Evolutionary conservation across 1,140 invertebrate species (phyloP).

Genomic region (Drosophila pectinifera): DNA sequence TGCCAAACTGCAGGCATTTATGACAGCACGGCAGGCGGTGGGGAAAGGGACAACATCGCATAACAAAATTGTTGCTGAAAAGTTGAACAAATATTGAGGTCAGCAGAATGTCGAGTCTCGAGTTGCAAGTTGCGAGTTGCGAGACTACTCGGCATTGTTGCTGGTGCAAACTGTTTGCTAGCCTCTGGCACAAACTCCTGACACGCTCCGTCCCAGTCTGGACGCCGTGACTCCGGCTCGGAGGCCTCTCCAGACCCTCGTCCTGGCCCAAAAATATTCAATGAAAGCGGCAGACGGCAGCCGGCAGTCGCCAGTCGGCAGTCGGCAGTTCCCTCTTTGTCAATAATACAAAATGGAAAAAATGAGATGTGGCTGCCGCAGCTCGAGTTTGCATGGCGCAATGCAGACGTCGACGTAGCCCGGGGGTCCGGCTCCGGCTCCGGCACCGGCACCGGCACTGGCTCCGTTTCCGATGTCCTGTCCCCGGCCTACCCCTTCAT

Average conservation of each 20-base stretch:
- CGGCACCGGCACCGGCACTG: conserved; percentile 6
- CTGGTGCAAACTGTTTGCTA: conserved; percentile 72
- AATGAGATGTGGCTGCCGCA: conserved; percentile 49
- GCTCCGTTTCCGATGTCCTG: conserved; percentile 8
- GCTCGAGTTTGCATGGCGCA: conserved; percentile 43
- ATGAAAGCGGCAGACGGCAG: too few relatives aligned
- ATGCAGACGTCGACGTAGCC: conserved; percentile 51
- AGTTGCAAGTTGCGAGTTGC: conserved; percentile 21
- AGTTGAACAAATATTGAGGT: conserved; percentile 81
- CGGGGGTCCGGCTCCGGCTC: conserved; percentile 28
- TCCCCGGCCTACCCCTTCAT: not conserved
- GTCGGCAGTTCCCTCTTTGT: conserved; percentile 60
- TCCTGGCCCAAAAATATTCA: conserved; percentile 65
- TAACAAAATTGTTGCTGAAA: conserved; percentile 81
- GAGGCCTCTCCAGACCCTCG: conserved; percentile 5
- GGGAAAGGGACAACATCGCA: conserved; percentile 51
- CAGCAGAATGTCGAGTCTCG: conserved; percentile 67
- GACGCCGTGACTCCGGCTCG: conserved; percentile 10
- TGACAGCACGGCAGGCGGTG: conserved; percentile 44
- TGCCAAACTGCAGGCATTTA: conserved; percentile 80
- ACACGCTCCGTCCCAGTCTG: conserved; percentile 56
- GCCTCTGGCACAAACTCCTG: conserved; percentile 74
- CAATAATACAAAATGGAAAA: conserved; percentile 61
- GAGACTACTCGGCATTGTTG: conserved; percentile 39
- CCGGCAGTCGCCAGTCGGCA: conserved; percentile 58